These are phyloP conservation scores for Drosophila flavopinicola DNA, from an alignment of 2,888 invertebrate genomes.

Conservation along the genomic window DNA sequence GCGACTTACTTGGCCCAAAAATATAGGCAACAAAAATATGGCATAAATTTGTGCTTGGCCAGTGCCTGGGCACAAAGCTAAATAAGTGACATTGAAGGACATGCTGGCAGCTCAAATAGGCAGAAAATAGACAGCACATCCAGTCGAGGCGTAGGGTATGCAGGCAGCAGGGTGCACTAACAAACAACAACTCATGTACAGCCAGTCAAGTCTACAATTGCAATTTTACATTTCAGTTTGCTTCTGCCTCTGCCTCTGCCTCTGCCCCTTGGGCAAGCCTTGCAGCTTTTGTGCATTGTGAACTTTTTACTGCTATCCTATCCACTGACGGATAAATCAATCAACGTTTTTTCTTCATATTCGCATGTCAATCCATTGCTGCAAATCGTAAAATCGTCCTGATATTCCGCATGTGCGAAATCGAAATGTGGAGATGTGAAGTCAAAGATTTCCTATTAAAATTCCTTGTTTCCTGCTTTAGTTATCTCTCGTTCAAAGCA, in stretches of 20 bases:
- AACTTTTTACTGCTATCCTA: conserved; percentile 45
- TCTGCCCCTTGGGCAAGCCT: conserved; percentile 21
- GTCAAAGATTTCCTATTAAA: conserved; percentile 76
- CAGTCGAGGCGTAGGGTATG: too few relatives aligned
- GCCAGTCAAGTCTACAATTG: conserved; percentile 73
- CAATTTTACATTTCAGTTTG: conserved; percentile 55
- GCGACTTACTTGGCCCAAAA: background rate
- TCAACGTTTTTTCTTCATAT: conserved; percentile 44
- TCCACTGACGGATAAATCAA: conserved; percentile 77
- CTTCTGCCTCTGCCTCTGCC: conserved; percentile 5
- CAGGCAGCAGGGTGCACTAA: background rate
- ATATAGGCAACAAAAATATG: conserved; percentile 42
- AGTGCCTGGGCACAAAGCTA: conserved; percentile 25
- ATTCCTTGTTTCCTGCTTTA: conserved; percentile 38
- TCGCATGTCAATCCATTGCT: conserved; percentile 12
- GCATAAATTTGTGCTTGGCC: conserved; percentile 56
- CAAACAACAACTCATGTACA: conserved; percentile 40
- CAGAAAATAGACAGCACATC: conserved; percentile 32
- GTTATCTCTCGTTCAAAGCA: conserved; percentile 44
- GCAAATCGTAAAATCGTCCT: conserved; percentile 3
- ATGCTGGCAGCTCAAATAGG: conserved; percentile 47
- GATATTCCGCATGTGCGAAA: conserved; percentile 14
- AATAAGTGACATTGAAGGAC: conserved; percentile 62
- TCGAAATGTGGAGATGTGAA: conserved; percentile 45
- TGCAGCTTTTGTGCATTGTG: conserved; percentile 40